Evolutionary conservation across 2,113 vertebrate species (phyloP).

Genomic region (Corythornis cristatus): DNA sequence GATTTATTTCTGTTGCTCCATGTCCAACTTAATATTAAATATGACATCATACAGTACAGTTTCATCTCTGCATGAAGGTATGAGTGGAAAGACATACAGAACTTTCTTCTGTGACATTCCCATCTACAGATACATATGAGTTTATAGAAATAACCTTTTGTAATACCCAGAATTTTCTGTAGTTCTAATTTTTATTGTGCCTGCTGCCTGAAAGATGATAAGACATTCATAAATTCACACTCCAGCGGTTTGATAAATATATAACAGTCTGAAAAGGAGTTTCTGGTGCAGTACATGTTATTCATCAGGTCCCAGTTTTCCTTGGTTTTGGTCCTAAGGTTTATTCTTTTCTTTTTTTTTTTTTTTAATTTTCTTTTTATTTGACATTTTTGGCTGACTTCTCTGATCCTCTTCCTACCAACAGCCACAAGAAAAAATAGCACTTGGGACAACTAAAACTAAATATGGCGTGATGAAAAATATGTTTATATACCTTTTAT

Average conservation of each 20-base stretch:
- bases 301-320: slow-evolving; percentile 72
- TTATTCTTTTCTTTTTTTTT: slow-evolving; percentile 4
- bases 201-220: slow-evolving; percentile 67
- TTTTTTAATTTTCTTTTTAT: background rate
- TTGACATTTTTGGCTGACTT: slow-evolving; percentile 58
- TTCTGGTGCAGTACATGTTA: slow-evolving; percentile 70
- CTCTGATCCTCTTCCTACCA: slow-evolving; percentile 39
- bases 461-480: slow-evolving; percentile 42
- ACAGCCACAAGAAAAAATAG: slow-evolving; percentile 53
- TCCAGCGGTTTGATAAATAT: slow-evolving; percentile 79
- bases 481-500: slow-evolving; percentile 74
- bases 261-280: slow-evolving; percentile 75
- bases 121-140: background rate
- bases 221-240: slow-evolving; percentile 77
- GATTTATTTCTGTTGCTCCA: background rate
- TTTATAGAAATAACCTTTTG: slow-evolving; percentile 56
- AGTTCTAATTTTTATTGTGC: slow-evolving; percentile 72
- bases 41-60: background rate
- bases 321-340: slow-evolving; percentile 46
- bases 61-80: slow-evolving; percentile 14
- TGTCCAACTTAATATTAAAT: background rate
- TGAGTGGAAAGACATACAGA: background rate
- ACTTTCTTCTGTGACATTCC: slow-evolving; percentile 42
- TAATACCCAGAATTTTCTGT: slow-evolving; percentile 59
- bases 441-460: slow-evolving; percentile 30